Conservation (phyloP, 2,797 vertebrate species). For the Valencia hispanica region DNA sequence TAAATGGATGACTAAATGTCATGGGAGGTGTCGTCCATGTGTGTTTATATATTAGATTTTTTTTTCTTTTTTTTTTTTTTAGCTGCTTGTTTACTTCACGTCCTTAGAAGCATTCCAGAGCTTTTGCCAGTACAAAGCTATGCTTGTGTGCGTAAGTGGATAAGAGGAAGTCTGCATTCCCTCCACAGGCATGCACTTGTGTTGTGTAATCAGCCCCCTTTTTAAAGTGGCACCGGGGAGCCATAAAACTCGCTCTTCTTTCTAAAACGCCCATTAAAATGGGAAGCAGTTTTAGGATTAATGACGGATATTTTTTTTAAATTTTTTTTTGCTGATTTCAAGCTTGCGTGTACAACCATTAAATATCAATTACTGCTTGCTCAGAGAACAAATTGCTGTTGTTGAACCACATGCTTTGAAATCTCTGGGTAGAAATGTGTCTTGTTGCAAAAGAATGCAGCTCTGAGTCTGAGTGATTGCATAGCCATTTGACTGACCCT, state of each 20-base stretch:
- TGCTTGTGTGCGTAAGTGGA: constrained; percentile 81
- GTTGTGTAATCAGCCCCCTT: constrained; percentile 77
- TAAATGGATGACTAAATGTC: too few relatives aligned
- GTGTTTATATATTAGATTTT: neutral
- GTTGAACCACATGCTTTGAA: constrained; percentile 26
- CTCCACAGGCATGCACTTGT: constrained; percentile 73
- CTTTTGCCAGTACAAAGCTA: constrained; percentile 78
- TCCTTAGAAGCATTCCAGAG: constrained; percentile 78
- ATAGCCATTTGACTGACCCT: neutral
- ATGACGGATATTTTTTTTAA: constrained; percentile 3
- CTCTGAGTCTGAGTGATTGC: neutral
- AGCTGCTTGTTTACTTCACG: constrained; percentile 77
- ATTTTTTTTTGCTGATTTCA: neutral
- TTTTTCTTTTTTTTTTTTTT: too few relatives aligned
- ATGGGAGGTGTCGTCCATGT: constrained; percentile 36
- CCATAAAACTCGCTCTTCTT: constrained; percentile 36
- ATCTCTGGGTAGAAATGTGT: constrained; percentile 52
- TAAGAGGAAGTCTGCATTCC: constrained; percentile 85
- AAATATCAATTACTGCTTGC: neutral
- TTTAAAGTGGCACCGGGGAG: constrained; percentile 55
- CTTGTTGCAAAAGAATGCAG: constrained; percentile 24
- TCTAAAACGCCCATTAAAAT: constrained; percentile 23
- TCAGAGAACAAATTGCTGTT: neutral
- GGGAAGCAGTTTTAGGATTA: neutral
- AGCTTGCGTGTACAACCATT: neutral